Base-by-base conservation (phyloP, 2,888 invertebrate genomes). In the Philaethria dido region DNA sequence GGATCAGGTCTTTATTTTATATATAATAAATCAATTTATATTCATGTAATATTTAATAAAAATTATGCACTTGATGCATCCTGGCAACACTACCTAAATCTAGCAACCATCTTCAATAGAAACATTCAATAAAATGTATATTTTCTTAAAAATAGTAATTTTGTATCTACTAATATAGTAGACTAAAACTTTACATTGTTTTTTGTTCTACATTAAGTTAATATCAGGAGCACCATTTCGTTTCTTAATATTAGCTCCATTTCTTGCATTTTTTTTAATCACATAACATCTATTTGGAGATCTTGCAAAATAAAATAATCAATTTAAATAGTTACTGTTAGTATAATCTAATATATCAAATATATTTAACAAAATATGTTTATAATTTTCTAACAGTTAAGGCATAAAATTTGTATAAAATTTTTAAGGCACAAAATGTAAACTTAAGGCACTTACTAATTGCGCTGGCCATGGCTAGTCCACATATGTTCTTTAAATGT, bases 401-500 rank as follows among this genome's bases (percentile, higher is more conserved):
- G 57, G 60, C 64, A 20, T 39, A 50, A 67, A 64, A 61, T 66
- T 66, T 44, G 45, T 71, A 71, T 62, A 69, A 72, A 64, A 70
- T 64, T 60, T 63, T 60, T 44, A 72, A 72, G 72, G 72, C 72
- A 72, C 72, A 64, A 66, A 64, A 64, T 66, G 64, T 64, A 66
- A 64, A 72, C 66, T 57, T 84, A 88, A 89, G 89, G 89, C 89
- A 89, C 89, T 78, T 66, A 74, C 91, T 85, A 94, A 85, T 94
- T 94, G 82, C 94, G 89, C 78, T 94, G 93, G 72, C 94, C 94
- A 80, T 95, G 95, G 78, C 93, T 94, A 68, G 94, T 93, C 88
- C 94, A 94, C 95, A 95, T 95, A 79, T 95, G 95, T 75, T 94
- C 94, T 82, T 95, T 95, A 81, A 94, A 95, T 48, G 94, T 94